phyloP scores from a whole-genome alignment of 37 sponge, comb jelly and placozoan genomes.

The Halisarca cf. caerulea region DNA sequence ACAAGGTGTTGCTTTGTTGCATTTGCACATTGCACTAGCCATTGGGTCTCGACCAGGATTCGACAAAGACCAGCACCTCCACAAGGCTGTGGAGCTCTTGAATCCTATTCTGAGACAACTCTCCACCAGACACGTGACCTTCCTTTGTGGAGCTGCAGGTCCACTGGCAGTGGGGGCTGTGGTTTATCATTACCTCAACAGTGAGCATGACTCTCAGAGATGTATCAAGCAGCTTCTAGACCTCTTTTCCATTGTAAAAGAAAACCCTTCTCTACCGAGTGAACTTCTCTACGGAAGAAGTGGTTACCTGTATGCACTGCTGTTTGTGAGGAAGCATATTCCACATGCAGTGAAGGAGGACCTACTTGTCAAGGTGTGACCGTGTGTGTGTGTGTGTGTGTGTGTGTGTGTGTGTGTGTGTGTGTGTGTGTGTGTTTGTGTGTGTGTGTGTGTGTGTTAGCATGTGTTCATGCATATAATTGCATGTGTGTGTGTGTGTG shows the following conservation, averaged over 20 bases:
- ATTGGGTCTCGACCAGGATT: slow-evolving; percentile 36
- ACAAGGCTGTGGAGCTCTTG: slow-evolving; percentile 13
- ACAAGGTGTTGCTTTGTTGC: slow-evolving; percentile 77
- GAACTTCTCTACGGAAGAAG: slow-evolving; percentile 88
- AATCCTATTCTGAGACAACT: slow-evolving; percentile 40
- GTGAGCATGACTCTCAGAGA: slow-evolving; percentile 30
- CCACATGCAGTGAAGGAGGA: slow-evolving; percentile 59
- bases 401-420: too few relatives aligned
- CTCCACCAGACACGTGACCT: slow-evolving; percentile 52
- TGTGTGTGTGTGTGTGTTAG: too few relatives aligned
- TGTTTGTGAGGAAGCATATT: slow-evolving; percentile 64
- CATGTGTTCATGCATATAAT: too few relatives aligned
- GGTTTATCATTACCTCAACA: slow-evolving; percentile 47
- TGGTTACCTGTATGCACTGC: slow-evolving; percentile 87
- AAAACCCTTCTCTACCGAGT: slow-evolving; percentile 53
- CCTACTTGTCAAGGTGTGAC: slow-evolving; percentile 57
- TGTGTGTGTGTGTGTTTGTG: too few relatives aligned
- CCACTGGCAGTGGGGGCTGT: slow-evolving; percentile 80
- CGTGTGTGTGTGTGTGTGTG: too few relatives aligned
- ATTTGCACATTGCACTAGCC: slow-evolving; percentile 67
- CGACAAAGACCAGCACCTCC: slow-evolving; percentile 30
- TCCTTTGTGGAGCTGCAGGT: slow-evolving; percentile 91
- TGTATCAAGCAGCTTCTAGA: slow-evolving; percentile 28
- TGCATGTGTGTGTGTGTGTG: too few relatives aligned
- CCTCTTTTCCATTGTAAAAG: slow-evolving; percentile 17